Conservation (phyloP, 1,140 invertebrate genomes). For the Nomia melanderi region DNA sequence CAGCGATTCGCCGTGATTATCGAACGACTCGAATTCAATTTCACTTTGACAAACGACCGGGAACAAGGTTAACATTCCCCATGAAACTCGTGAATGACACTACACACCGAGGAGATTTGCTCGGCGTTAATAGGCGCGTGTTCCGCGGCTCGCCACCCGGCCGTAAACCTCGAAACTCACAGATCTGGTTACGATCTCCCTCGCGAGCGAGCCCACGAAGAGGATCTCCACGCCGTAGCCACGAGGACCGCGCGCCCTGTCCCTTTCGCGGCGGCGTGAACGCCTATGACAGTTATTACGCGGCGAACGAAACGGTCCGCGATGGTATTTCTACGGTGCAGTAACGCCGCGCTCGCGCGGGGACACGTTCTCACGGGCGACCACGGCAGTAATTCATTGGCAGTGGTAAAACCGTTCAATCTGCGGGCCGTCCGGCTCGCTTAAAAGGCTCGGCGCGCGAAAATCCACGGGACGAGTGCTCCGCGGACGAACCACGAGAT, state of each 20-base stretch:
- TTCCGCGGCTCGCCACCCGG: neutral
- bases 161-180: conserved; percentile 35
- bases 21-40: too few species aligned
- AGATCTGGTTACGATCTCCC: conserved; percentile 38
- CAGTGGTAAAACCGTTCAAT: neutral
- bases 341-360: conserved; percentile 5
- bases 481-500: too few species aligned
- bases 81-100: too few species aligned
- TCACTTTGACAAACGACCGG: too few species aligned
- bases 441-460: too few species aligned
- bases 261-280: neutral
- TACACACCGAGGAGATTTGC: too few species aligned
- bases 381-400: neutral
- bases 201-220: too few species aligned
- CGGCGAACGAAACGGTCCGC: conserved; percentile 16
- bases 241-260: neutral
- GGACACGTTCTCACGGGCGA: conserved; percentile 5
- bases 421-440: neutral
- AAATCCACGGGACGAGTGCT: too few species aligned
- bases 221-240: too few species aligned
- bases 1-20: too few species aligned
- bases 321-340: conserved; percentile 27
- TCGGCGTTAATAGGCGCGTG: conserved; percentile 10
- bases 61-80: too few species aligned
- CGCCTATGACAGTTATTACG: conserved; percentile 45